Evolutionary conservation across 2,888 invertebrate genomes (phyloP), one percentile per base, ranked within the genome.

Genomic region (Lordiphosa fenestrarum): DNA sequence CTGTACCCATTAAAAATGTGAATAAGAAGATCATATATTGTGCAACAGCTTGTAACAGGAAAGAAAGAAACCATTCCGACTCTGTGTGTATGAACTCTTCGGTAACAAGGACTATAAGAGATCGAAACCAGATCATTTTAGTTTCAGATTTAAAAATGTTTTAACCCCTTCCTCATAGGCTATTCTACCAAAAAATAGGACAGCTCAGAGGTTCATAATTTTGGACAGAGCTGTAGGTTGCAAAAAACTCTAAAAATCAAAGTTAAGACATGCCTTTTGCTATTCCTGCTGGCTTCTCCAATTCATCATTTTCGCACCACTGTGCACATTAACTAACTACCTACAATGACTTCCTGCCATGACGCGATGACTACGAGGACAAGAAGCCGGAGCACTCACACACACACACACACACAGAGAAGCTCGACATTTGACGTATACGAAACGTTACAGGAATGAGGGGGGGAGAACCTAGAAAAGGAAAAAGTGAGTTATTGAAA

Each of bases 401-500:
- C 40, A 50, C 38, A 38, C 49, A 40, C 46, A 53, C 15, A 48
- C 21, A 50, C 9, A 39, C 30, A 50, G 25, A 42, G 23, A 47
- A 15, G 35, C 64, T 53, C 75, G 67, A 69, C 76, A 61, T 69
- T 75, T 78, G 78, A 81, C 66, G 63, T 73, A 58, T 56, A 15
- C 15, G 37, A 15, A 9, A n/a, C 9, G n/a, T 12, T 2, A 10
- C 33, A n/a, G 7, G 23, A 1, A 21, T 23, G 2, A 38, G 40
- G 47, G 19, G 37, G 46, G 37, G 41, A 15, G 15, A 15, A 15
- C 40, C 52, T 42, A 46, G 37, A 60, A 49, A 61, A 52, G 51
- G 73, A 56, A 61, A 73, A 80, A 77, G 78, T 87, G 84, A 88
- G 85, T 87, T 87, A 87, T 88, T 86, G 86, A 84, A 88, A 84